These are phyloP conservation scores for Cyrtonyx montezumae DNA, from an alignment of 2,113 vertebrate genomes.

Conservation along the genomic window DNA sequence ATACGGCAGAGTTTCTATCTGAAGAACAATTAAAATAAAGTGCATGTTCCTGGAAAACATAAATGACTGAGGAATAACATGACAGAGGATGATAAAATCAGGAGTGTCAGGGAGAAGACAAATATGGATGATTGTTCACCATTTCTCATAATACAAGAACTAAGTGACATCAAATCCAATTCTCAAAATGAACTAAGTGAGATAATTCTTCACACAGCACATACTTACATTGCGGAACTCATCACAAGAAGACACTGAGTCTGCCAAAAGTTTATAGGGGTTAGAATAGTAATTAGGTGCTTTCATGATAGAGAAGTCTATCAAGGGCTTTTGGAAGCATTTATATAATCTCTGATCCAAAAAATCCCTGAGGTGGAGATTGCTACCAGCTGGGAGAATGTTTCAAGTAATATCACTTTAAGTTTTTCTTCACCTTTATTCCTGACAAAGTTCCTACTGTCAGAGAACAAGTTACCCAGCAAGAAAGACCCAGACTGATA, in stretches of 20 bases:
- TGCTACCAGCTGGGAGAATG: background rate
- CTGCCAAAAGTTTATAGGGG: background rate
- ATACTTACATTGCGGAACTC: background rate
- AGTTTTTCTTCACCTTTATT: background rate
- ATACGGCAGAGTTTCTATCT: background rate
- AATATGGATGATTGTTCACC: background rate
- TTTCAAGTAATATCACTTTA: background rate
- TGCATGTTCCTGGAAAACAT: background rate
- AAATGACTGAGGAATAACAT: background rate
- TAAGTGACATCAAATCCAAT: background rate
- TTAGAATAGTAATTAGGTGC: background rate
- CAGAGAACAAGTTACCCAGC: rapidly evolving
- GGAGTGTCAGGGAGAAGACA: background rate
- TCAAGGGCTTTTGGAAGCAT: background rate
- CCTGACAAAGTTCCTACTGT: background rate
- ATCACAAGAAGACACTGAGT: background rate
- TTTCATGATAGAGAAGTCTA: background rate
- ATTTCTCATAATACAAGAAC: background rate
- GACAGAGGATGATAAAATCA: background rate
- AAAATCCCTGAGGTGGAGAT: background rate
- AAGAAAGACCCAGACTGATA: background rate
- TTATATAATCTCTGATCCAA: background rate
- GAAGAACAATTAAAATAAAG: background rate
- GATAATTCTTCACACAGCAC: background rate
- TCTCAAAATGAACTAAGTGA: background rate